These are phyloP conservation scores for Halotydeus destructor DNA, from an alignment of 1,140 invertebrate species.

Conservation along the genomic window DNA sequence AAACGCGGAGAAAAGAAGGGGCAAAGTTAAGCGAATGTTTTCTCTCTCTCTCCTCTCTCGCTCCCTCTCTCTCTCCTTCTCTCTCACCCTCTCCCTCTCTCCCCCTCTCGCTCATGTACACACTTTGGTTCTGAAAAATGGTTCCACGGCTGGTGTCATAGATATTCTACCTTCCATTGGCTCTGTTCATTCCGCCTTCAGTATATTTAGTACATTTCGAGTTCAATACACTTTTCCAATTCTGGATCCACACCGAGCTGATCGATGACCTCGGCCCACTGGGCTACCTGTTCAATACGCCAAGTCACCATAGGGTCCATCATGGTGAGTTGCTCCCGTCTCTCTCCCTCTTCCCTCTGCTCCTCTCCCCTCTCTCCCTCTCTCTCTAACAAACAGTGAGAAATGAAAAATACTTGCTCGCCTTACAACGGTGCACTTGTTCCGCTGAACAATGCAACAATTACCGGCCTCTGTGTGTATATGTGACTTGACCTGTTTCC, in stretches of 20 bases:
- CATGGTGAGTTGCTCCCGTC: conserved; percentile 38
- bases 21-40: background rate
- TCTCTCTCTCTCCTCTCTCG: background rate
- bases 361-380: background rate
- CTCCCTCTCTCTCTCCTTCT: background rate
- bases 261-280: conserved; percentile 51
- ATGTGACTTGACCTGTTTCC: no score
- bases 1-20: background rate
- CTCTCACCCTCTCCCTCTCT: background rate
- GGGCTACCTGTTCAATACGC: conserved; percentile 65
- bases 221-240: conserved; percentile 68
- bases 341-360: background rate
- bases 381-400: no score
- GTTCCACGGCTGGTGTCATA: conserved; percentile 25
- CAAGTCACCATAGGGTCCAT: conserved; percentile 68
- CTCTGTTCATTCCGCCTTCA: conserved; percentile 54
- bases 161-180: conserved; percentile 65
- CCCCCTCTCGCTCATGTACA: background rate
- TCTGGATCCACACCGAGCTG: conserved; percentile 73
- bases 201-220: conserved; percentile 61
- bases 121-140: background rate
- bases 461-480: no score
- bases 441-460: no score
- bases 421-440: no score
- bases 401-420: no score